These are phyloP conservation scores for Lophius americanus DNA, from an alignment of 2,797 vertebrate species.

Conservation along the genomic window DNA sequence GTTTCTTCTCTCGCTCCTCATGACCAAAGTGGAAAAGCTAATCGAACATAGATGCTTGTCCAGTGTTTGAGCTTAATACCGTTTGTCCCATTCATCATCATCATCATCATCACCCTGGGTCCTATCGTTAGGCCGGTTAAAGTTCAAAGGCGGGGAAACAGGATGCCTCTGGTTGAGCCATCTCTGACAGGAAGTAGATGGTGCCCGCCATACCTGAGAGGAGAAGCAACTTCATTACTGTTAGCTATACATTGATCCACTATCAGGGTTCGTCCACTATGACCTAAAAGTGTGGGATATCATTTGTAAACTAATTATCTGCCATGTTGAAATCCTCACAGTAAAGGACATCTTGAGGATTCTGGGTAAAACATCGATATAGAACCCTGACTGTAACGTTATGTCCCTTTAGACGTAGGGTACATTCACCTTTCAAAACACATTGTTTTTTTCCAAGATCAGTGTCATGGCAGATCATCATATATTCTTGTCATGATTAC, in stretches of 20 bases:
- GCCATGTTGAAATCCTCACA: not conserved
- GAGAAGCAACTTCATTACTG: slow-evolving; percentile 26
- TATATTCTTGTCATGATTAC: no score
- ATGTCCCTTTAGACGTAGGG: no score
- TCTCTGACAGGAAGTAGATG: slow-evolving; percentile 94
- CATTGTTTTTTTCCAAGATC: no score
- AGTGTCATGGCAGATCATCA: no score
- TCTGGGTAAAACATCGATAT: no score
- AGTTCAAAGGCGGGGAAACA: slow-evolving; percentile 96
- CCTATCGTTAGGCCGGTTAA: slow-evolving; percentile 59
- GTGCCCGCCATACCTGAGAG: slow-evolving; percentile 94
- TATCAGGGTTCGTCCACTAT: not conserved
- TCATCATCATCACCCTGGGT: slow-evolving; percentile 15
- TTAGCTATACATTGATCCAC: not conserved
- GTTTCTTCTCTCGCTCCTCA: not conserved
- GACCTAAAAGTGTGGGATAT: no score
- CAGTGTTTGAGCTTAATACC: not conserved
- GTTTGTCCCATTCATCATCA: not conserved
- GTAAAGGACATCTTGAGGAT: no score
- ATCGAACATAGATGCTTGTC: not conserved
- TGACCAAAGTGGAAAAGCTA: not conserved
- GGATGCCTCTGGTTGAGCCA: slow-evolving; percentile 86
- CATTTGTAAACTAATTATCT: not conserved
- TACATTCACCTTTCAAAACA: no score
- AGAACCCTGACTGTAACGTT: no score